Evolutionary conservation across 2,797 vertebrate species (phyloP).

Genomic region (Pelobates cultripes): DNA sequence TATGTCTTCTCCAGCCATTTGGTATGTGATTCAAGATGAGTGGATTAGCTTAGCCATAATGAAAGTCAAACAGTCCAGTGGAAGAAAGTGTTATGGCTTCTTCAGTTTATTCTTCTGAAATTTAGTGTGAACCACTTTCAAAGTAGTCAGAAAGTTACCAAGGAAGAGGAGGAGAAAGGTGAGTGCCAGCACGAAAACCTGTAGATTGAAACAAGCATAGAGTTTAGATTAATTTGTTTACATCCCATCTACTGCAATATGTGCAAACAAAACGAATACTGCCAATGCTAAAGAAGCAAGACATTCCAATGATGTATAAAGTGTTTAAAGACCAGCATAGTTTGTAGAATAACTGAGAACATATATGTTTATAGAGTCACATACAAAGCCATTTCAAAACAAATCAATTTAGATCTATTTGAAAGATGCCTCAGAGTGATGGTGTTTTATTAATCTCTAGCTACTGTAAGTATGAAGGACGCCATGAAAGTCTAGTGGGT

Average conservation of each 20-base stretch:
- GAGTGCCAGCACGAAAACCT: constrained; percentile 93
- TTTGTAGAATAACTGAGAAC: too few species aligned
- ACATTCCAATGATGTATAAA: too few species aligned
- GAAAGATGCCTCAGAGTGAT: too few species aligned
- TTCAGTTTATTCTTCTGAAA: constrained; percentile 87
- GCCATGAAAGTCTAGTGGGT: too few species aligned
- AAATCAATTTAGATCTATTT: too few species aligned
- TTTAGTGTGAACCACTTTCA: constrained; percentile 94
- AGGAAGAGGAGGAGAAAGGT: constrained; percentile 95
- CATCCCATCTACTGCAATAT: background rate
- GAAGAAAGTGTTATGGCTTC: constrained; percentile 65
- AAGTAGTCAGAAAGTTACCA: constrained; percentile 94
- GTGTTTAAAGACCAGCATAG: too few species aligned
- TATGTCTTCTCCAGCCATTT: background rate
- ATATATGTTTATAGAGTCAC: too few species aligned
- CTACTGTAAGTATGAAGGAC: too few species aligned
- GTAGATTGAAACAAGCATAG: constrained; percentile 8
- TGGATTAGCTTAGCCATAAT: background rate
- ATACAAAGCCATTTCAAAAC: too few species aligned
- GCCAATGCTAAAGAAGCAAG: too few species aligned
- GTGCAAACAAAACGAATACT: background rate
- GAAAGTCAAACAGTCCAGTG: background rate
- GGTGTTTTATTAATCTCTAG: too few species aligned
- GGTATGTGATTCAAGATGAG: background rate
- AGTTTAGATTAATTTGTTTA: background rate